Conservation (phyloP, 2,797 vertebrate genomes). For the Euthynnus affinis region DNA sequence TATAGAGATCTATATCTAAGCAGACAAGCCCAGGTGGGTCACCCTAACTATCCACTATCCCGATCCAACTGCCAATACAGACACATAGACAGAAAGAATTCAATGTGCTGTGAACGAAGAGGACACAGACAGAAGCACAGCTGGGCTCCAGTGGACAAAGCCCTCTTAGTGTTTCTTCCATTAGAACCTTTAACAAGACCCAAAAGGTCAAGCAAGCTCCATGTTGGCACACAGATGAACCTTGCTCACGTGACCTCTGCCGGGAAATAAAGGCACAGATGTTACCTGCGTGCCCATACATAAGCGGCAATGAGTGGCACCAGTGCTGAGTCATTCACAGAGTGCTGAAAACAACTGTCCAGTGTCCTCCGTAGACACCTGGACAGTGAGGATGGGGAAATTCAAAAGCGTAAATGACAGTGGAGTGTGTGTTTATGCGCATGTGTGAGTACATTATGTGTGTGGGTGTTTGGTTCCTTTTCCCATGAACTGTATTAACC, state of each 20-base stretch:
- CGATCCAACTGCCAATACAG: constrained; percentile 21
- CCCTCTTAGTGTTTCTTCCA: constrained; percentile 69
- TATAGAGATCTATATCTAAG: constrained; percentile 14
- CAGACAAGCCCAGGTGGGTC: constrained; percentile 52
- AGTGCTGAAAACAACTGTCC: constrained; percentile 32
- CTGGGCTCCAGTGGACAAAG: constrained; percentile 74
- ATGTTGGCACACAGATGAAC: constrained; percentile 78
- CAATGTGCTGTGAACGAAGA: constrained; percentile 36
- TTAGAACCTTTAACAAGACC: constrained; percentile 70
- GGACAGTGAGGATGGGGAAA: constrained; percentile 46
- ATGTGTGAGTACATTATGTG: constrained; percentile 42
- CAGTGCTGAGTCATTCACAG: constrained; percentile 29
- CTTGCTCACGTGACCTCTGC: constrained; percentile 59
- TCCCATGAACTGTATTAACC: constrained; percentile 87
- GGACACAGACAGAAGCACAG: constrained; percentile 62
- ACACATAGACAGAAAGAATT: constrained; percentile 43
- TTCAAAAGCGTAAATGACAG: constrained; percentile 47
- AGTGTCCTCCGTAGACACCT: constrained; percentile 53
- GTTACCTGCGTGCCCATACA: constrained; percentile 45
- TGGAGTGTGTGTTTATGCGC: constrained; percentile 29
- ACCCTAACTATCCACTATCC: constrained; percentile 27
- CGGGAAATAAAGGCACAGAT: constrained; percentile 56
- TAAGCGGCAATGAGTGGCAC: not conserved
- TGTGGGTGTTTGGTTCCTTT: constrained; percentile 77
- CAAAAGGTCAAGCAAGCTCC: constrained; percentile 73